Evolutionary conservation across 2,113 vertebrate species (phyloP).

Genomic region (Diadophis punctatus): DNA sequence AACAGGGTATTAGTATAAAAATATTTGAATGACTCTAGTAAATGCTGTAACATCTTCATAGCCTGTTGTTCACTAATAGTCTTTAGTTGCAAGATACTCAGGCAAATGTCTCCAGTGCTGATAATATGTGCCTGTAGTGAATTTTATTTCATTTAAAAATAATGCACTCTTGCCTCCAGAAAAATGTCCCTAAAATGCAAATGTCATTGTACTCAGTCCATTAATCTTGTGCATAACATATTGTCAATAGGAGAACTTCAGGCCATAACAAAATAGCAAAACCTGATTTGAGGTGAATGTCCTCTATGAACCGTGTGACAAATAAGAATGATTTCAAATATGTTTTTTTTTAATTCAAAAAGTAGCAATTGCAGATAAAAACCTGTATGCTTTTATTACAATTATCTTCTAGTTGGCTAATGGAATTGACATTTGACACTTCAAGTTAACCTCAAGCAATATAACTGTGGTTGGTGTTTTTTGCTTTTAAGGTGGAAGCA

Average conservation of each 20-base stretch:
- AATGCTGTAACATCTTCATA: not conserved
- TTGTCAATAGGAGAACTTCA: not conserved
- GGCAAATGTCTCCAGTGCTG: not conserved
- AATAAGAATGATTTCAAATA: not conserved
- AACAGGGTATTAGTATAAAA: not conserved
- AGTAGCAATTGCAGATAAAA: not conserved
- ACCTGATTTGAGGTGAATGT: not conserved
- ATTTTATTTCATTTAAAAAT: not conserved
- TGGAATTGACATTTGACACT: not conserved
- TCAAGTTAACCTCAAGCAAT: not conserved
- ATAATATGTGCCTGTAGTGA: not conserved
- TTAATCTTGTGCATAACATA: not conserved
- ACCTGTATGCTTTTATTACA: not conserved
- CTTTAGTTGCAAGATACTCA: not conserved
- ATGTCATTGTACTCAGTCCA: not conserved
- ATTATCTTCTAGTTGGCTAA: not conserved
- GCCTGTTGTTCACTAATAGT: not conserved
- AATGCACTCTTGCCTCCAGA: not conserved
- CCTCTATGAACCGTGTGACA: not conserved
- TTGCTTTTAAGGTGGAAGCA: not conserved
- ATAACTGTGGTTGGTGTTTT: not conserved
- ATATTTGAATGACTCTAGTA: not conserved
- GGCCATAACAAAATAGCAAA: not conserved
- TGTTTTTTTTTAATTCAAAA: not conserved
- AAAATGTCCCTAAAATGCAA: not conserved